Conservation (phyloP, 2,113 vertebrate species). For the Aptenodytes patagonicus region DNA sequence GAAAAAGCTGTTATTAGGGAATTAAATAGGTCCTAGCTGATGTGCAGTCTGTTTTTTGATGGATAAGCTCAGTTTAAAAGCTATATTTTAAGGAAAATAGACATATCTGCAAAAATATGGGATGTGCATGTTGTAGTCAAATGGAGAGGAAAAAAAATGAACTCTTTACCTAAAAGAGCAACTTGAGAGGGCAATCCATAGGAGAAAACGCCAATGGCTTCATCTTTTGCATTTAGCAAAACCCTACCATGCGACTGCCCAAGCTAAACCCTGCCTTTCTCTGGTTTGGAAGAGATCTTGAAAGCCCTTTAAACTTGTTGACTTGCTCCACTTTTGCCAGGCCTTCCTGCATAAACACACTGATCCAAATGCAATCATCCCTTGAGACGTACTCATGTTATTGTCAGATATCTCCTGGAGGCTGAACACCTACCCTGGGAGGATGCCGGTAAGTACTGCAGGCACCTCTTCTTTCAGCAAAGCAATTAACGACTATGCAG, state of each 20-base stretch:
- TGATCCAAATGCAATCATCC: neutral
- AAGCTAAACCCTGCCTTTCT: neutral
- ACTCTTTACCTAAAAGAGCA: neutral
- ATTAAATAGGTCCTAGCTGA: neutral
- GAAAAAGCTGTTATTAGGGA: neutral
- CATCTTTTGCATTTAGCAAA: neutral
- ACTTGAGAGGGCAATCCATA: neutral
- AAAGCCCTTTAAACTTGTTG: constrained; percentile 28
- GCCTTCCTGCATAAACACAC: neutral
- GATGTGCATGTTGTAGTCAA: neutral
- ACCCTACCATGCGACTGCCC: fast-evolving
- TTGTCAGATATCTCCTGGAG: neutral
- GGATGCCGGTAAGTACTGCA: neutral
- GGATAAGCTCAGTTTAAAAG: neutral
- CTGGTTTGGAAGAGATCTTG: neutral
- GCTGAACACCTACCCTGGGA: neutral
- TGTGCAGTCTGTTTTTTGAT: neutral
- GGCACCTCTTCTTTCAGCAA: constrained; percentile 2
- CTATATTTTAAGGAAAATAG: neutral
- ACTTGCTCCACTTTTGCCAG: constrained; percentile 25
- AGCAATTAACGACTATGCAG: neutral
- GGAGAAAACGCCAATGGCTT: neutral
- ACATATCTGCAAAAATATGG: neutral
- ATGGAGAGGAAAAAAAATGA: neutral
- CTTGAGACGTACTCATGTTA: neutral